A percentile compares a stretch with the other conserved stretches of the same genome.
phyloP scores from a whole-genome alignment of 1,140 invertebrate genomes.

The Macrosteles quadrilineatus region DNA sequence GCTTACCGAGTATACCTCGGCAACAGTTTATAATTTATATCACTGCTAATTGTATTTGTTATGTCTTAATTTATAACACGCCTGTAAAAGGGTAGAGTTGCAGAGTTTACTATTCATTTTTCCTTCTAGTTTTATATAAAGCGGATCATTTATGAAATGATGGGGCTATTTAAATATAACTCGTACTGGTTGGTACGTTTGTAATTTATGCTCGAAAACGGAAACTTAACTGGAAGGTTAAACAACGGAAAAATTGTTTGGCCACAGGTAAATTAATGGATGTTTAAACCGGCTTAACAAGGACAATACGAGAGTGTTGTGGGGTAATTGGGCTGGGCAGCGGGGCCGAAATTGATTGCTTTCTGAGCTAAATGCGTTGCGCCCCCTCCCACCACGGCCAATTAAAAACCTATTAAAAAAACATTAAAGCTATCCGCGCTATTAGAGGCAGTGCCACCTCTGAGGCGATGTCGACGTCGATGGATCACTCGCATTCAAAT shows the following conservation, averaged over 20 bases:
- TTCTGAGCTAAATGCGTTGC: neutral
- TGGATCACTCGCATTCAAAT: constrained; percentile 16
- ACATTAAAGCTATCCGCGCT: constrained; percentile 11
- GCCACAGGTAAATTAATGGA: neutral
- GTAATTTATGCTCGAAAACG: too few relatives aligned
- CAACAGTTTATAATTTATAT: too few relatives aligned
- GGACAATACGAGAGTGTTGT: neutral
- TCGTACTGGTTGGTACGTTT: too few relatives aligned
- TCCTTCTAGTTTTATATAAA: too few relatives aligned
- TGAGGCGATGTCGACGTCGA: neutral
- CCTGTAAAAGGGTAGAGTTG: too few relatives aligned
- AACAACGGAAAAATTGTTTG: constrained; percentile 2
- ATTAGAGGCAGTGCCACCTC: neutral
- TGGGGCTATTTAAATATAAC: too few relatives aligned
- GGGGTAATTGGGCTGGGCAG: neutral
- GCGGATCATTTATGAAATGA: too few relatives aligned
- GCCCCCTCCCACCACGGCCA: neutral
- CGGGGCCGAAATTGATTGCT: constrained; percentile 6
- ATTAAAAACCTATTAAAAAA: constrained; percentile 17
- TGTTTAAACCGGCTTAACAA: constrained; percentile 6
- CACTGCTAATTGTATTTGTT: too few relatives aligned
- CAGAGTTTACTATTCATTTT: too few relatives aligned
- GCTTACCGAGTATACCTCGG: too few relatives aligned
- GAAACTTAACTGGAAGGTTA: neutral
- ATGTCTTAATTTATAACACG: too few relatives aligned